Evolutionary conservation across 2,113 vertebrate genomes (phyloP).

Genomic region (Anarhynchus alexandrinus): DNA sequence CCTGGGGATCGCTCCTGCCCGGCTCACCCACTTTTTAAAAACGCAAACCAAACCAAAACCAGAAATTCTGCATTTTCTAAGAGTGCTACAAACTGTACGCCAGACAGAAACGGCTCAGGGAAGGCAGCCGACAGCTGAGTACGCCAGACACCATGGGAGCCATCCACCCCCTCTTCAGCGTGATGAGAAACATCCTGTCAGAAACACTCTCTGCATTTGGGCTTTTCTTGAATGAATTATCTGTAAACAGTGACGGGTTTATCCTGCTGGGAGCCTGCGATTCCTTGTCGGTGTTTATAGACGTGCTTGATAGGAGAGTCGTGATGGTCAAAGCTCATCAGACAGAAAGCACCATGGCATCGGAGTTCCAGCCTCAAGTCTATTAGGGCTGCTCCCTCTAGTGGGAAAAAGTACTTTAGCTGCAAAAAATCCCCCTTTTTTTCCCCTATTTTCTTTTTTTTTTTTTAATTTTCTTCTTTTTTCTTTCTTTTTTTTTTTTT

Average conservation of each 20-base stretch:
- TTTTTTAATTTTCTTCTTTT: background rate
- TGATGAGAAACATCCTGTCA: background rate
- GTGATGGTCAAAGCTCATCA: background rate
- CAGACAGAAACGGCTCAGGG: background rate
- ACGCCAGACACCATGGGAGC: background rate
- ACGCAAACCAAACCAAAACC: background rate
- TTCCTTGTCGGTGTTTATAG: background rate
- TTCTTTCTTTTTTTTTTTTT: too few species aligned
- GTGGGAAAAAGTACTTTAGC: conserved; percentile 45
- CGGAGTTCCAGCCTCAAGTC: background rate
- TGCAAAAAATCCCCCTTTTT: background rate
- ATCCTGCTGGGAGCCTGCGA: background rate
- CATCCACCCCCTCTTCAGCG: background rate
- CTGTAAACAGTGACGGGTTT: background rate
- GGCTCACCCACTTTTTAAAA: background rate
- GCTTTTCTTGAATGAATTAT: conserved; percentile 13
- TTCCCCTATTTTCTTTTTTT: background rate
- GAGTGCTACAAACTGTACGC: background rate
- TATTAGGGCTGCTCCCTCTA: conserved; percentile 67
- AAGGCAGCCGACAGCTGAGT: background rate
- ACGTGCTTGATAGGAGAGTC: background rate
- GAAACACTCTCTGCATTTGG: background rate
- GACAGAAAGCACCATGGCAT: background rate
- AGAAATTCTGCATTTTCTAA: background rate
- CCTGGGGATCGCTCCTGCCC: accelerated